Base-by-base conservation (phyloP, 2,888 invertebrate genomes). In the Phrixothrix hirtus region DNA sequence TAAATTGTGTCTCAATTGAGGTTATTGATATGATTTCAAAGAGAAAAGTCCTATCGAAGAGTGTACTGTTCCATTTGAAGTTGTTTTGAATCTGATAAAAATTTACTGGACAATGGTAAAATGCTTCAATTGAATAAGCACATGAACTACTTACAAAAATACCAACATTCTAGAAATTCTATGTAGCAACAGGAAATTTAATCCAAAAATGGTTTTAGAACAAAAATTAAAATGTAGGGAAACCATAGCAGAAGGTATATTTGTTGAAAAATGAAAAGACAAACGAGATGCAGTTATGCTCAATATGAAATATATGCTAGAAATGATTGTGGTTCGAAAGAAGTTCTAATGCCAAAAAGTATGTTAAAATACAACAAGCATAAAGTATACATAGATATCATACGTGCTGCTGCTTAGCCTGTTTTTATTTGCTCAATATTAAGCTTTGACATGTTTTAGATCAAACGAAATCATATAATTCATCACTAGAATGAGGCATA, bases 401-500 rank as follows among this genome's bases (percentile, higher is more conserved):
- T 47, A 35, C 42, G 32, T 45, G 36, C 7, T 9, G 9, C 9
- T 26, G 13, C 17, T n/a, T 14, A 17, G 15, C 11, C 27, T 27
- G n/a, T 14, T 17, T 35, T 32, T 14, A 13, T 13, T 15, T 14
- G 5, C 12, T 38, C 14, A 3, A 10, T 25, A 12, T 38, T 13
- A 25, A 34, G 36, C 26, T 36, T n/a, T n/a, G n/a, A n/a, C n/a
- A n/a, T n/a, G n/a, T n/a, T n/a, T n/a, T n/a, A n/a, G n/a, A n/a
- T n/a, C 41, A 53, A 30, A 53, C 26, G 41, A 41, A 31, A 30
- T 30, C 61, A 13, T 60, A 63, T 35, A 46, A 51, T 30, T 57
- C 63, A 26, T 58, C 63, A 32, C 53, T 66, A 15, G 49, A 65
- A 36, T 62, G 58, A 53, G 51, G 43, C 2, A 35, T 49, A 14